Evolutionary conservation across 2,888 invertebrate species (phyloP).

Genomic region (Brachypalpus laphriformis): DNA sequence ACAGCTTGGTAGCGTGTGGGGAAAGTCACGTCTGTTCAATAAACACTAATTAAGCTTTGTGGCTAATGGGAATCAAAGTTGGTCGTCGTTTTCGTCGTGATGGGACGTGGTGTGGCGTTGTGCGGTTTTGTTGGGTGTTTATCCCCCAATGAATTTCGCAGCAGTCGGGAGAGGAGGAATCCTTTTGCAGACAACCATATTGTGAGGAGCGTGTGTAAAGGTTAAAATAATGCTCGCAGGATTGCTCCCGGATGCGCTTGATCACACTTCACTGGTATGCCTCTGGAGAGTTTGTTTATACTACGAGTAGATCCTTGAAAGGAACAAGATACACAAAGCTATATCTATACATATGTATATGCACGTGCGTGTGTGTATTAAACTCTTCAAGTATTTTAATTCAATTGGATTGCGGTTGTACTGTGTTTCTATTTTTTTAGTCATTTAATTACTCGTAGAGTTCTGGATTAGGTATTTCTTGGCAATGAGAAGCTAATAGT

Average conservation of each 20-base stretch:
- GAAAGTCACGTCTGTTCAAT: conserved; percentile 70
- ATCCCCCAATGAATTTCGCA: conserved; percentile 35
- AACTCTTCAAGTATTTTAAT: conserved; percentile 38
- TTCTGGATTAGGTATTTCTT: not conserved
- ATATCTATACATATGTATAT: not conserved
- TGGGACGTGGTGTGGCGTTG: conserved; percentile 34
- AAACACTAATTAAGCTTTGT: conserved; percentile 73
- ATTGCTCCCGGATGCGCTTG: conserved; percentile 51
- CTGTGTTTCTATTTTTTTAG: conserved; percentile 2
- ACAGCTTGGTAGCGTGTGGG: conserved; percentile 6
- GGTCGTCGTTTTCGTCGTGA: conserved; percentile 36
- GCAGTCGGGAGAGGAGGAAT: not conserved
- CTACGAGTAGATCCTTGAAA: not conserved
- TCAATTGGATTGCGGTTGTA: conserved; percentile 31
- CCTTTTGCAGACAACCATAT: conserved; percentile 13
- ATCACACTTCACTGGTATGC: conserved; percentile 54
- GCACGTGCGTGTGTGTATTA: not conserved
- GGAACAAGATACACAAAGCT: no score
- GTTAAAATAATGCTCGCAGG: conserved; percentile 46
- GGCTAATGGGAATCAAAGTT: conserved; percentile 70
- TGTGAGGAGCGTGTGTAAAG: conserved; percentile 26
- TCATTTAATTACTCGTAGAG: conserved; percentile 43
- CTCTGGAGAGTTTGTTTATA: conserved; percentile 43
- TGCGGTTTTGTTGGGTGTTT: conserved; percentile 43
- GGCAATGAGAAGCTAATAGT: conserved; percentile 31